Base-by-base conservation (phyloP, 2,888 invertebrate genomes). In the Nectonema munidae region DNA sequence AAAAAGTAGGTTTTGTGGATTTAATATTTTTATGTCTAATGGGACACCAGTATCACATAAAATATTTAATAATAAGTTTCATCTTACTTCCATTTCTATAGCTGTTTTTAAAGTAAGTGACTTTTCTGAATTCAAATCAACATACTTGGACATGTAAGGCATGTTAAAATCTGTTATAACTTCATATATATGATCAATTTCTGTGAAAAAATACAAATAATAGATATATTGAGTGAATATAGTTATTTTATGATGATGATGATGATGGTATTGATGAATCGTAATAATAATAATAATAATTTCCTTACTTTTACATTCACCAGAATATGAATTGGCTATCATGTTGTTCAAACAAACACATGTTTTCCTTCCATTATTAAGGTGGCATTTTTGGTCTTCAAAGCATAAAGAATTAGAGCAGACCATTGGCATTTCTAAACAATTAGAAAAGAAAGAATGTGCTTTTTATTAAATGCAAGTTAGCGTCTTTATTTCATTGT, bases 71-170 rank as follows among this genome's bases (percentile, higher is more conserved):
- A n/a, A n/a, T n/a, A n/a, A n/a, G n/a, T n/a, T n/a, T n/a, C n/a
- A n/a, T n/a, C n/a, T n/a, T n/a, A 34, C 35, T 14, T 34, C 35
- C 35, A 34, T 34, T 14, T 34, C 35, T 5, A 34, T 19, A 11
- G 35, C 5, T 34, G 9, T 34, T 11, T 18, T 20, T 15, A 34
- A 15, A 9, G 35, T 34, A 19, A 19, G 20, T 11, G 6, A 34
- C 11, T 34, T 9, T 5, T 18, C 6, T 9, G 35, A 34, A 34
- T 16, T n/a, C 6, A 20, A 20, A 14, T 34, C 35, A 18, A 34
- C 20, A 20, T 34, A 34, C 9, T 11, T 18, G 6, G 35, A 34
- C 6, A 34, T 11, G 19, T 18, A 34, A n/a, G 35, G 35, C 19
- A 34, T 14, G 14, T 19, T 19, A 20, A 34, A 19, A 19, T 34